Base-by-base conservation (phyloP, 2,888 invertebrate genomes). In the Cataglyphis livida region DNA sequence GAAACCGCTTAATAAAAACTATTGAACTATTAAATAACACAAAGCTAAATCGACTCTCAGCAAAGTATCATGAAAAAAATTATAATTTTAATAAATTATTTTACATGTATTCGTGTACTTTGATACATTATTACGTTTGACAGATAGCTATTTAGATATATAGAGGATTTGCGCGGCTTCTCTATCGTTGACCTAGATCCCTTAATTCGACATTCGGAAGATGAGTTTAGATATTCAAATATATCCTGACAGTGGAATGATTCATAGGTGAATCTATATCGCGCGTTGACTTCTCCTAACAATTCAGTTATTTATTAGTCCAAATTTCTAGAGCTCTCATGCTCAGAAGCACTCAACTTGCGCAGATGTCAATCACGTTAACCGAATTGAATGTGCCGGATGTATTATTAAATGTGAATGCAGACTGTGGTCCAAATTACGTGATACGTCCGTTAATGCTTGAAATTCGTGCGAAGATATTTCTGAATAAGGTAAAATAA, bases 391-490 rank as follows among this genome's bases (percentile, higher is more conserved):
- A 32, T 35, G 21, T 44, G 28, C 15, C 18, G 74, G 74, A 84
- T 87, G 75, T 84, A 86, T 86, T 89, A 89, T 86, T 86, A 32
- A 89, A 64, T 12, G n/a, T 35, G 38, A 54, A 81, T 28, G 44
- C n/a, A 61, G 38, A 66, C 41, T 32, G 76, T 32, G 75, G 25
- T 21, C 28, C 15, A 79, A 70, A 59, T 79, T 70, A 79, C 62
- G 15, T 38, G 21, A 71, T 48, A 54, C 41, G 25, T 57, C 41
- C 32, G 32, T 35, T 75, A 64, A 61, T 61, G 78, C 68, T 51
- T 78, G 70, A 83, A 83, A 85, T 87, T 76, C 18, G 28, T 32
- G 66, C 74, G 64, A 48, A 48, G 83, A 75, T 87, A 89, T 89
- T 89, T 87, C 89, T 83, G 81, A 82, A 81, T 28, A 68, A n/a